Base-by-base conservation (phyloP, 2,888 invertebrate genomes). In the Pimpla rufipes region DNA sequence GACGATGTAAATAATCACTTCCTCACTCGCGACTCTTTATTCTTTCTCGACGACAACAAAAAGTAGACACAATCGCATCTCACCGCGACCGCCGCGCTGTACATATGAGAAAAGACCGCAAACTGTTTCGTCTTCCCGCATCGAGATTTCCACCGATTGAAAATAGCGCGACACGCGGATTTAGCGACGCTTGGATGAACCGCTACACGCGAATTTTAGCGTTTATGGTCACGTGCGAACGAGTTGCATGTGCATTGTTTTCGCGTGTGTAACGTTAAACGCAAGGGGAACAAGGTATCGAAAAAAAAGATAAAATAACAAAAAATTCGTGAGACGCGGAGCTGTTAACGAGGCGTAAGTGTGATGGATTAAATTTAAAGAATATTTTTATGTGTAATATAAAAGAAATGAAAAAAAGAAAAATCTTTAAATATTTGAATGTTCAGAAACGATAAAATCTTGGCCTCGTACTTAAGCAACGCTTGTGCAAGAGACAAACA, bases 381-480 rank as follows among this genome's bases (percentile, higher is more conserved):
- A 87, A 86, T 89, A 90, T 90, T 90, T 90, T 90, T 88, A 87
- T 89, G 90, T 88, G 86, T 88, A 85, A 83, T 81, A 85, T 85
- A 71, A 85, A 86, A 87, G 16, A 29, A 7, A 47, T 13, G n/a
- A 59, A 59, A 35, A 35, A 59, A 37, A 62, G n/a, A 37, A 57
- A 57, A 23, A 29, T 84, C 64, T 84, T 78, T 42, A 79, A 83
- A 80, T 78, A 87, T 79, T 74, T 71, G 83, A 85, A 83, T 87
- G 85, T 86, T 83, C 85, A 83, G 84, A 70, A 62, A 79, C 57
- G 85, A 59, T 78, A 76, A 64, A 57, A 84, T 88, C 86, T 88
- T 89, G 86, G 87, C 87, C 90, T 87, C 85, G 82, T 85, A 87
- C 88, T 88, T 85, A 55, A 84, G 74, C 68, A 82, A 81, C 80